Evolutionary conservation across 1,140 invertebrate genomes (phyloP).

Genomic region (Panulirus ornatus): DNA sequence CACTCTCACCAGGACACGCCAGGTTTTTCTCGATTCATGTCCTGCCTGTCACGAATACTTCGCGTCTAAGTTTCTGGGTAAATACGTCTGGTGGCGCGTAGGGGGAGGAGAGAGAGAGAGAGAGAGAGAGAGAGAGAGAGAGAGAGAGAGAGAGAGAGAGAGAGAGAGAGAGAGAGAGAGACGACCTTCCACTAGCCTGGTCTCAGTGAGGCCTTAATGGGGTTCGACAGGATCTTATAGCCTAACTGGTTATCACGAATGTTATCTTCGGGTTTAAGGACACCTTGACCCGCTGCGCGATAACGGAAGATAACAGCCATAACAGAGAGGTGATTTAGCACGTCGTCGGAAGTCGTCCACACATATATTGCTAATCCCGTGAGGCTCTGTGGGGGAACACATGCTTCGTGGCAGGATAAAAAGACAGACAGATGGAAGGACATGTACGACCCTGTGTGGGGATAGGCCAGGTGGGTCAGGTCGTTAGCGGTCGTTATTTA

Average conservation of each 20-base stretch:
- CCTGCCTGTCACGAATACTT: constrained; percentile 2
- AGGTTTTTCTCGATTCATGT: neutral
- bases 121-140: neutral
- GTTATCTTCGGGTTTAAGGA: too few species aligned
- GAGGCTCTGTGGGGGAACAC: too few species aligned
- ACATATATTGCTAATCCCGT: too few species aligned
- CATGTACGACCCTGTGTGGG: neutral
- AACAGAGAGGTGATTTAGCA: too few species aligned
- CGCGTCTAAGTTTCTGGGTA: neutral
- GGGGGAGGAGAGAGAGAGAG: neutral
- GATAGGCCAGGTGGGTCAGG: neutral
- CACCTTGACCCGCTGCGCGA: too few species aligned
- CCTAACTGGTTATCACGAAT: too few species aligned
- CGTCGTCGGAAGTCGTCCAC: neutral
- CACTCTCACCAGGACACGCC: neutral
- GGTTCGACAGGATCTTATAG: too few species aligned
- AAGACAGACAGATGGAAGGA: neutral
- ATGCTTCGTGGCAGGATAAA: too few species aligned
- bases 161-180: neutral
- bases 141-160: neutral
- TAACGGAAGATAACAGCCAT: too few species aligned
- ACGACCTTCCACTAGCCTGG: too few species aligned
- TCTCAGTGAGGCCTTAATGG: too few species aligned
- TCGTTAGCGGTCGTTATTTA: constrained; percentile 1
- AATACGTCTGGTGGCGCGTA: neutral